Base-by-base conservation (phyloP, 1,140 invertebrate species). In the Anastrepha ludens region DNA sequence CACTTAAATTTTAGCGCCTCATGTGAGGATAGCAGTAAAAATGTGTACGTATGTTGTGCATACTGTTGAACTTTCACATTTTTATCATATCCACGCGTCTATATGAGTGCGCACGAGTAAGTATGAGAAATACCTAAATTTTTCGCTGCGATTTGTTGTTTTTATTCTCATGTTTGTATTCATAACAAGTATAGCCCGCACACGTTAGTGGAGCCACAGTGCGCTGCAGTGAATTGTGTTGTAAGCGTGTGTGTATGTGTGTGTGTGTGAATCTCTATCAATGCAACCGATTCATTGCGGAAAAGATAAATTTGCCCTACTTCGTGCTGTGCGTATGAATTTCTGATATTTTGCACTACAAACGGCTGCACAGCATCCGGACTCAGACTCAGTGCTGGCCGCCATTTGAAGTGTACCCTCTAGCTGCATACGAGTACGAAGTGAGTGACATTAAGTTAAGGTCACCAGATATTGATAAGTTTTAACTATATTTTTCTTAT, bases 261-360 rank as follows among this genome's bases (percentile, higher is more conserved):
- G 41, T n/a, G 67, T 47, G 6, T 47, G 41, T 44, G 67, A 17
- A 39, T 74, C 13, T 44, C 74, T 81, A 55, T 81, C 74, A 81
- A 81, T 55, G 74, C 74, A 81, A 81, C 47, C 47, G 44, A 81
- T 81, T 81, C 74, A 20, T 55, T 81, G 74, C 74, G 74, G 74
- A 55, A 81, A 58, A 81, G 47, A 81, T 81, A 81, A 81, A 81
- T 81, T 50, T 81, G 44, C 74, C n/a, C 47, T 15, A 81, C 74
- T 81, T 55, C 74, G 47, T 81, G 74, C 74, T 81, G 74, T n/a
- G 74, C 74, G 29, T 81, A 81, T 20, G 47, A 81, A 81, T 81
- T 55, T 15, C 20, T 81, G 47, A 29, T 55, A 81, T 20, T 11
- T 44, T 81, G 20, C 3, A 11, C 11, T 13, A 41, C 41, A 74